phyloP scores from a whole-genome alignment of 2,797 vertebrate species.

The Hipposideros larvatus region DNA sequence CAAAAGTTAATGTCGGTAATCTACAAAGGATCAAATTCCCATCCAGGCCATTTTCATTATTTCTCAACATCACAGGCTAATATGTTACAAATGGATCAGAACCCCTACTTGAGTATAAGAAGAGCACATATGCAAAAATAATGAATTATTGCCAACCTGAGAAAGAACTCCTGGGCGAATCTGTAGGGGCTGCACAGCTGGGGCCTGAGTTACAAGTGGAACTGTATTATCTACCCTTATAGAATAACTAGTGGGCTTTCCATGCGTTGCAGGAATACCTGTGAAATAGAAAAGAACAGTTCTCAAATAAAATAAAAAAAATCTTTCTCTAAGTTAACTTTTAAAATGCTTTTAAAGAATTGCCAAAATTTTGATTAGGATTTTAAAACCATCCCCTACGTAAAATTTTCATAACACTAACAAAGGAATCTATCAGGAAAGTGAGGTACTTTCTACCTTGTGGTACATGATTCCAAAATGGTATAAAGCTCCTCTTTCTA shows the following conservation, averaged over 20 bases:
- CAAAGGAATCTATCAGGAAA: constrained; percentile 44
- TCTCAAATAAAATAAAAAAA: constrained; percentile 4
- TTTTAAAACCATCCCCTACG: constrained; percentile 14
- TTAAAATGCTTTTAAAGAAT: constrained; percentile 23
- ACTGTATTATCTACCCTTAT: constrained; percentile 96
- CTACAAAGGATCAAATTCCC: not conserved
- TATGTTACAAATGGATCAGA: not conserved
- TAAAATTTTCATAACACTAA: constrained; percentile 30
- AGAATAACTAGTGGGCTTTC: constrained; percentile 94
- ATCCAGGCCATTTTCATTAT: not conserved
- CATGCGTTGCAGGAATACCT: constrained; percentile 95
- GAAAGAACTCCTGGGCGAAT: constrained; percentile 97
- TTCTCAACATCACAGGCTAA: not conserved
- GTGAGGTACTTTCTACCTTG: not conserved
- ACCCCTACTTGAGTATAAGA: not conserved
- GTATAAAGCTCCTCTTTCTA: not conserved
- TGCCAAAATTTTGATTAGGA: constrained; percentile 38
- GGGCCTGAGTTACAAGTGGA: constrained; percentile 96
- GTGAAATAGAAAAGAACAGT: constrained; percentile 56
- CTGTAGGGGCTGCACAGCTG: constrained; percentile 96
- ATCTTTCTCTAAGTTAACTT: not conserved
- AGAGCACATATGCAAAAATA: not conserved
- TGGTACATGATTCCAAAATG: not conserved
- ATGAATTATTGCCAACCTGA: constrained; percentile 90
- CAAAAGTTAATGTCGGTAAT: constrained; percentile 15